These are phyloP conservation scores for Spondyliosoma cantharus DNA, from an alignment of 2,797 vertebrate species.

Conservation along the genomic window DNA sequence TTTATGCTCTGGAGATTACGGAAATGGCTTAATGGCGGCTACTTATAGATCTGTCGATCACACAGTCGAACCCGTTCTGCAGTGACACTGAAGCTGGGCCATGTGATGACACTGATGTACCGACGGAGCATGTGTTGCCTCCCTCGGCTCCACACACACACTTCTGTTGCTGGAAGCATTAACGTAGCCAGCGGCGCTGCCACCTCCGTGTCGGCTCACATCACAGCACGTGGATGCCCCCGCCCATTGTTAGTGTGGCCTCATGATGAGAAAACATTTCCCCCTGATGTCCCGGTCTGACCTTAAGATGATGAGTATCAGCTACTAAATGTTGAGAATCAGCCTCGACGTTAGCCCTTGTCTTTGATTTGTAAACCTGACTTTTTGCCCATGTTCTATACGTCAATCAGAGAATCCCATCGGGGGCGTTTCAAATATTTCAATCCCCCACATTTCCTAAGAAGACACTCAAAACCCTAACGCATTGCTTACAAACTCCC, in stretches of 20 bases:
- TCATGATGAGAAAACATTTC: slow-evolving; percentile 11
- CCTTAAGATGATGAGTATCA: slow-evolving; percentile 22
- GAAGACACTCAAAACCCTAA: slow-evolving; percentile 20
- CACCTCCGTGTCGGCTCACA: slow-evolving; percentile 51
- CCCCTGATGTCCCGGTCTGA: slow-evolving; percentile 3
- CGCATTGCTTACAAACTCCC: slow-evolving; percentile 35
- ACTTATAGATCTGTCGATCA: not conserved
- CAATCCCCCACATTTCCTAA: not conserved
- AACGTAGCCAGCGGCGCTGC: slow-evolving; percentile 38
- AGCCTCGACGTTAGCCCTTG: not conserved
- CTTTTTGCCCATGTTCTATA: not conserved
- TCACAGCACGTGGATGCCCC: slow-evolving; percentile 23
- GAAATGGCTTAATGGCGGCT: not conserved
- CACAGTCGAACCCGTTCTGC: not conserved
- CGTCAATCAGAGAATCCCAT: not conserved
- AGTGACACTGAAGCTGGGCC: slow-evolving; percentile 18
- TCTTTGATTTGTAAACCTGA: slow-evolving; percentile 30
- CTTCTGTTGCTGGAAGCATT: slow-evolving; percentile 18
- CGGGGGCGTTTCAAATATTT: not conserved
- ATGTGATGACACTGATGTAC: slow-evolving; percentile 3
- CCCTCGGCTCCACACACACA: slow-evolving; percentile 18
- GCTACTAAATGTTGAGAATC: slow-evolving; percentile 21
- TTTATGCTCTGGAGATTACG: too few relatives aligned
- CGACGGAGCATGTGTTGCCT: slow-evolving; percentile 36
- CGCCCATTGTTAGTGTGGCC: slow-evolving; percentile 15